Conservation (phyloP, 1,140 invertebrate species). For the Geopemphigus sp. region DNA sequence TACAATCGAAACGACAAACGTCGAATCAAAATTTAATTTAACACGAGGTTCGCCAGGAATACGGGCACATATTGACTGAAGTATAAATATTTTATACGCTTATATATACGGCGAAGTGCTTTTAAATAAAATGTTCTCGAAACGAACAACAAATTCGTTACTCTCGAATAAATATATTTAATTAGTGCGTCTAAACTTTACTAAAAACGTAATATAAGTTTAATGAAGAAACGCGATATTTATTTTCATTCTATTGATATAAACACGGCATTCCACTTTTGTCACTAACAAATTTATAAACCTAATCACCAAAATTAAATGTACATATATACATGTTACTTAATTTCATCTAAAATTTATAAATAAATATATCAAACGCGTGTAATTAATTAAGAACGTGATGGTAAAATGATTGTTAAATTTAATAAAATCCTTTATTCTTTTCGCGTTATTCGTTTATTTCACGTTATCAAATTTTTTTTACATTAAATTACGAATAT, state of each 20-base stretch:
- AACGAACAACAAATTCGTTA: conserved; percentile 1
- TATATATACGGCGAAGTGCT: no score
- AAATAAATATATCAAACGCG: background rate
- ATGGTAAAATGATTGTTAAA: no score
- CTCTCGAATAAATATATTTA: background rate
- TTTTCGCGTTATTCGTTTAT: no score
- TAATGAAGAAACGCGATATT: background rate
- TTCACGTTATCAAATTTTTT: no score
- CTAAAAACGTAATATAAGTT: background rate
- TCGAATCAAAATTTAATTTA: no score
- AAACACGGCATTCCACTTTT: background rate
- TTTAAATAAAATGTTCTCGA: background rate
- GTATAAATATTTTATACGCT: background rate
- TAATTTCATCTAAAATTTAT: background rate
- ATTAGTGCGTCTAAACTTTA: background rate
- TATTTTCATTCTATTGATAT: background rate
- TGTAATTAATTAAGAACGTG: no score
- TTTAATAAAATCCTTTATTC: no score
- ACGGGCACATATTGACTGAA: background rate
- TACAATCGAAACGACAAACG: no score
- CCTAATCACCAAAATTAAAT: background rate
- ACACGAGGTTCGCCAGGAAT: no score
- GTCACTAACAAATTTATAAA: background rate
- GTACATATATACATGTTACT: background rate
- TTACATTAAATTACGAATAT: no score